phyloP scores from a whole-genome alignment of 2,113 vertebrate species.

The Micromys minutus region DNA sequence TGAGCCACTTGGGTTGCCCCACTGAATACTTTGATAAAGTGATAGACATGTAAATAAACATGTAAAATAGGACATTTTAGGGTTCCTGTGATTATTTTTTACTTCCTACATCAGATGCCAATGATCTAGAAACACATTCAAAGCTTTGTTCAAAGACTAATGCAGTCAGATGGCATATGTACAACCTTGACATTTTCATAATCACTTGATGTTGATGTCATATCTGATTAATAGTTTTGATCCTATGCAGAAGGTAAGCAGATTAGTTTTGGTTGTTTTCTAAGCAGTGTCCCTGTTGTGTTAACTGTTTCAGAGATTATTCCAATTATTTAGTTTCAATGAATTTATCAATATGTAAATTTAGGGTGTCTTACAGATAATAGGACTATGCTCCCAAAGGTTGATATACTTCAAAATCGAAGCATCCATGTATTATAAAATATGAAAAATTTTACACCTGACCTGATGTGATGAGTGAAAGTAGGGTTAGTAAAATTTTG shows the following conservation, averaged over 20 bases:
- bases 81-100: constrained; percentile 55
- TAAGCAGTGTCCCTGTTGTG: background rate
- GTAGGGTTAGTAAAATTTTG: background rate
- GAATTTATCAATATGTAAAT: constrained; percentile 33
- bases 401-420: background rate
- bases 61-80: constrained; percentile 30
- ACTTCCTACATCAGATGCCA: constrained; percentile 66
- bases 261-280: constrained; percentile 54
- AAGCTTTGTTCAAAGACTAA: constrained; percentile 73
- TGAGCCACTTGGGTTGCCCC: no score
- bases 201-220: constrained; percentile 60
- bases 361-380: constrained; percentile 32
- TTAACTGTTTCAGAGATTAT: constrained; percentile 2
- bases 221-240: constrained; percentile 55
- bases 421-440: background rate
- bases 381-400: constrained; percentile 16
- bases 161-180: background rate
- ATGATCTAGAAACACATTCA: constrained; percentile 76
- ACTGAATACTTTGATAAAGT: constrained; percentile 17
- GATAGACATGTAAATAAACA: background rate
- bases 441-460: background rate
- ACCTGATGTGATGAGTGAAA: background rate
- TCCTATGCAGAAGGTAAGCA: constrained; percentile 28
- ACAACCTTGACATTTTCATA: constrained; percentile 63
- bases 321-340: background rate